These are phyloP conservation scores for Drosophila greeni DNA, from an alignment of 2,888 invertebrate species.

Conservation along the genomic window DNA sequence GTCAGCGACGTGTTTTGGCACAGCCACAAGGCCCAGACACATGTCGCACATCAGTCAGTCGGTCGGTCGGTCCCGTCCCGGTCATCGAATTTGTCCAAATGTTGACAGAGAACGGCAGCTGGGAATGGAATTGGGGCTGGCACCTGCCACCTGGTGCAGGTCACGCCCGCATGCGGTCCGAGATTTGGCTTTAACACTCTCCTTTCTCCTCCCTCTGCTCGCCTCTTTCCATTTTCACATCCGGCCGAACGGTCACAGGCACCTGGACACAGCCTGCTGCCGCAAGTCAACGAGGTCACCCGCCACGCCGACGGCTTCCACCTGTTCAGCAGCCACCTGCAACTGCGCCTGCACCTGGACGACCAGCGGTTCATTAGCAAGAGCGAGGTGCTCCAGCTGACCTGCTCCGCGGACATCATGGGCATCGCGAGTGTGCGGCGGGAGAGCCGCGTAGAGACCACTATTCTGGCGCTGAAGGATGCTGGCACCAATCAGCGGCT, in stretches of 20 bases:
- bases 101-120: constrained; percentile 35
- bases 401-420: constrained; percentile 77
- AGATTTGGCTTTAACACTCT: constrained; percentile 25
- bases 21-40: constrained; percentile 33
- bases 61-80: constrained; percentile 10
- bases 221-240: constrained; percentile 15
- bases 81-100: constrained; percentile 32
- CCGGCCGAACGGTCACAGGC: constrained; percentile 67
- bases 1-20: constrained; percentile 26
- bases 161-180: constrained; percentile 35
- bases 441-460: constrained; percentile 73
- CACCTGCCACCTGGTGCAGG: constrained; percentile 4
- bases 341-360: constrained; percentile 77
- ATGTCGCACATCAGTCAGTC: constrained; percentile 14
- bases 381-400: constrained; percentile 76
- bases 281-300: constrained; percentile 78
- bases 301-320: constrained; percentile 76
- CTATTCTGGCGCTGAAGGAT: constrained; percentile 76
- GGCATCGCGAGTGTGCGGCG: constrained; percentile 71
- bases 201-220: background rate
- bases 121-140: constrained; percentile 5
- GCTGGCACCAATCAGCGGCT: constrained; percentile 78
- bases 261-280: constrained; percentile 73
- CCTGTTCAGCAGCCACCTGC: constrained; percentile 76
- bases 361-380: constrained; percentile 76